Evolutionary conservation across 2,797 vertebrate species (phyloP).

Genomic region (Bradypodion pumilum): DNA sequence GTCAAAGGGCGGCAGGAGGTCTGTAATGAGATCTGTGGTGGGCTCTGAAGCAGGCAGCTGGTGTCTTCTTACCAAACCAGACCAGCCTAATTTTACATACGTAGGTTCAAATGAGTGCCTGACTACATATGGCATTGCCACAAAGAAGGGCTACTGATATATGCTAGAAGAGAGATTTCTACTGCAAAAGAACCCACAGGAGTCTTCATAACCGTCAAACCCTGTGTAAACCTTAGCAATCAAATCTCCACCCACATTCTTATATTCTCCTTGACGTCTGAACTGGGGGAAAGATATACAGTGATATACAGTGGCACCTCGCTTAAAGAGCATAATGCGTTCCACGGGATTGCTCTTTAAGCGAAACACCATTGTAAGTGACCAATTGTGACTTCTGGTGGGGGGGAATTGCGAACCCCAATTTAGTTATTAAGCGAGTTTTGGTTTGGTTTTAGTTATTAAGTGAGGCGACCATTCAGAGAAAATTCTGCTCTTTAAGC

Average conservation of each 20-base stretch:
- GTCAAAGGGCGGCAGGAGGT: neutral
- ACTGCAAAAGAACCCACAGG: neutral
- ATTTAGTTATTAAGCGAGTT: too few relatives aligned
- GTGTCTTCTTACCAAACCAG: neutral
- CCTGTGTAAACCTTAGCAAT: neutral
- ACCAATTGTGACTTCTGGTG: too few relatives aligned
- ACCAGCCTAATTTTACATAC: neutral
- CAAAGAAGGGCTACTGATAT: neutral
- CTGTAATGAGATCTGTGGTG: rapidly evolving
- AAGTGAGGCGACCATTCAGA: too few relatives aligned
- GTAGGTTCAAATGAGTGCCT: neutral
- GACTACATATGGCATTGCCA: neutral
- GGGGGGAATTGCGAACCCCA: too few relatives aligned
- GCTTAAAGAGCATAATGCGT: too few relatives aligned
- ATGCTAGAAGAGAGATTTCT: neutral
- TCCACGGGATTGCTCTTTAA: too few relatives aligned
- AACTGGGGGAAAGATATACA: neutral
- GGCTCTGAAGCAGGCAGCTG: too few relatives aligned
- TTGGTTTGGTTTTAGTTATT: too few relatives aligned
- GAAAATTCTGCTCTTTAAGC: too few relatives aligned
- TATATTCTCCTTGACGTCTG: neutral
- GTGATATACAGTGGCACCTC: too few relatives aligned
- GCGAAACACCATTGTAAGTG: too few relatives aligned
- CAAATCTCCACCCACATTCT: too few relatives aligned
- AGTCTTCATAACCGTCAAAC: neutral